Evolutionary conservation across 64 coral and sea anemone species (phyloP), one percentile per base, ranked within the genome.

Genomic region (Montipora sp.): DNA sequence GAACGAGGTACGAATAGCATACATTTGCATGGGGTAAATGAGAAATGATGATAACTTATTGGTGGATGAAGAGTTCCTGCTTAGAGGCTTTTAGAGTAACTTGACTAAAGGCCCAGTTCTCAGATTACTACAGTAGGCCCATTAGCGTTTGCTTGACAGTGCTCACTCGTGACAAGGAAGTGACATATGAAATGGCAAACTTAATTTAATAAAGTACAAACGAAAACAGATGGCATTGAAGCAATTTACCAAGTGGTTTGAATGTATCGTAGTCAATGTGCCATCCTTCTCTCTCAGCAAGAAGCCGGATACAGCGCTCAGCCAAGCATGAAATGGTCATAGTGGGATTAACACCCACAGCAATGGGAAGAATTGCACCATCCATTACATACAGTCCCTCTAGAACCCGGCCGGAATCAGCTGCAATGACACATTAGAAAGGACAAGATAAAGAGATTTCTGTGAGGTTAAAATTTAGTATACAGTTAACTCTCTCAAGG

Each of bases 331-430:
- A 68, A 77, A 93, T 93, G 6, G 91, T 93, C 44, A 86, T 36
- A n/a, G 91, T 72, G 55, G 91, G 91, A 44, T 93, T 93, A 23
- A 93, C 84, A 63, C 91, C 91, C 59, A 93, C 83, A 47, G 91
- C 74, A 20, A 44, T 60, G 5, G 91, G 91, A 80, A 93, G 61
- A 88, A 93, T 78, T 22, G 91, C 74, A 23, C 91, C 91, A 69
- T 93, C 91, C 21, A 93, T 67, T 47, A 93, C 91, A 87, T 93
- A 93, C 2, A 93, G 77, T 58, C 91, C 91, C 24, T 88, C 75
- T 7, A 87, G 19, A 3, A 87, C 44, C 46, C 74, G 18, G 15
- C 58, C 48, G 4, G 67, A 48, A 14, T 93, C 76, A 59, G 75
- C 91, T 93, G 47, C 1, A 69, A 92, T 22, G 57, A 47, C 24